These are phyloP conservation scores for Anolis apletophallus DNA, from an alignment of 2,797 vertebrate genomes.

Conservation along the genomic window DNA sequence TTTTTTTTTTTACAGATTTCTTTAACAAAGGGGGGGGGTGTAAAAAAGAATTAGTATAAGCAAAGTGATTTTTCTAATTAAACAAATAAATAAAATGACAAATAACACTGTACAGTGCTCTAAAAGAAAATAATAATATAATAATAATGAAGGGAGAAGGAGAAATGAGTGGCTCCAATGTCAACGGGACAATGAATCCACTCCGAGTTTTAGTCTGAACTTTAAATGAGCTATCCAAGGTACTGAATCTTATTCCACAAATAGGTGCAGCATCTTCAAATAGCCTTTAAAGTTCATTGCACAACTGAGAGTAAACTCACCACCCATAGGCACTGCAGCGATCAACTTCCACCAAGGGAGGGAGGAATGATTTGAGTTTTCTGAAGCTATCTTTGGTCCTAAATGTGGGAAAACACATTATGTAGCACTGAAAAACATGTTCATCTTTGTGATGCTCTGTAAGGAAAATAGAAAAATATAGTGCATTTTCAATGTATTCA, in stretches of 20 bases:
- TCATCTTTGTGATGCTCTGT: constrained; percentile 90
- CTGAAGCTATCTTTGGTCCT: constrained; percentile 99
- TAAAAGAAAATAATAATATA: constrained; percentile 76
- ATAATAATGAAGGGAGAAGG: neutral
- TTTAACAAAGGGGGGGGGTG: constrained; percentile 75
- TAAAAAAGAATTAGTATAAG: constrained; percentile 84
- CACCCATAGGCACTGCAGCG: too few species aligned
- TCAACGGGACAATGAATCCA: too few species aligned
- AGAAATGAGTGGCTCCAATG: too few species aligned
- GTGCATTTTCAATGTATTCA: constrained; percentile 99
- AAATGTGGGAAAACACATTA: constrained; percentile 94
- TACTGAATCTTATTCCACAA: too few species aligned
- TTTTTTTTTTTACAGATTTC: constrained; percentile 84
- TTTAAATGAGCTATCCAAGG: too few species aligned
- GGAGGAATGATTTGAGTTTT: constrained; percentile 82
- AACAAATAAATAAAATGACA: constrained; percentile 98
- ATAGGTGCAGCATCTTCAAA: too few species aligned
- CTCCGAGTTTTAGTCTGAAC: too few species aligned
- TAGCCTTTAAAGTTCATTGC: too few species aligned
- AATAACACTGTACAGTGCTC: constrained; percentile 94
- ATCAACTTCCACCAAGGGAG: constrained; percentile 20
- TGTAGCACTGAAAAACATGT: constrained; percentile 96
- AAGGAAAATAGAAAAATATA: constrained; percentile 99
- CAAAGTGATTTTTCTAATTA: constrained; percentile 88
- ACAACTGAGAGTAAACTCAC: too few species aligned